Percentiles rank a stretch among this genome's conserved stretches.
Evolutionary conservation across 2,888 invertebrate genomes (phyloP).

Genomic region (Hypselothyrea guttata): DNA sequence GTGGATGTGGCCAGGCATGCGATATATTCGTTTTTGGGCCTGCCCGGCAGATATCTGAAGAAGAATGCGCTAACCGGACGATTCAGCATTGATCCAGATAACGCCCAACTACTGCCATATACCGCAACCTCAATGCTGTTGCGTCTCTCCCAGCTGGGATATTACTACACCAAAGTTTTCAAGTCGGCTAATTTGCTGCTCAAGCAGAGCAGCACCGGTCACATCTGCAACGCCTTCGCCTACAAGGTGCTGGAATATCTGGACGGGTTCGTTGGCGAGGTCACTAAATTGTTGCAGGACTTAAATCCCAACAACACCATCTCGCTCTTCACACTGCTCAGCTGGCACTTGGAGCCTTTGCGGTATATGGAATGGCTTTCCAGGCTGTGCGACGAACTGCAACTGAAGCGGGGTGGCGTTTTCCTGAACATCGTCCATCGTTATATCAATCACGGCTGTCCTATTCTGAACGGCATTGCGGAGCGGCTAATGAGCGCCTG

Average conservation of each 20-base stretch:
- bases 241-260: conserved; percentile 92
- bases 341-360: conserved; percentile 93
- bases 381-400: conserved; percentile 91
- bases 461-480: conserved; percentile 86
- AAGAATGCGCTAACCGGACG: conserved; percentile 86
- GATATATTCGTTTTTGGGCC: conserved; percentile 93
- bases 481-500: conserved; percentile 87
- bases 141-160: conserved; percentile 93
- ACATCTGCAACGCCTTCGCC: conserved; percentile 93
- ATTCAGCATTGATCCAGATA: conserved; percentile 85
- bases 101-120: conserved; percentile 83
- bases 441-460: conserved; percentile 93
- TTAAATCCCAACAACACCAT: conserved; percentile 75
- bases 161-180: conserved; percentile 89
- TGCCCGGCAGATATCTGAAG: conserved; percentile 89
- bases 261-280: conserved; percentile 92
- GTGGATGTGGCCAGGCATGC: conserved; percentile 88
- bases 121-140: conserved; percentile 86
- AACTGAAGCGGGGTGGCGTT: conserved; percentile 93
- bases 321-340: conserved; percentile 88
- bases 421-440: conserved; percentile 92
- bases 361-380: conserved; percentile 91
- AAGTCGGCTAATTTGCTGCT: conserved; percentile 90
- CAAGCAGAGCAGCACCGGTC: conserved; percentile 86
- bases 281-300: conserved; percentile 91